Conservation (phyloP, 2,797 vertebrate species). For the Streptopelia turtur region DNA sequence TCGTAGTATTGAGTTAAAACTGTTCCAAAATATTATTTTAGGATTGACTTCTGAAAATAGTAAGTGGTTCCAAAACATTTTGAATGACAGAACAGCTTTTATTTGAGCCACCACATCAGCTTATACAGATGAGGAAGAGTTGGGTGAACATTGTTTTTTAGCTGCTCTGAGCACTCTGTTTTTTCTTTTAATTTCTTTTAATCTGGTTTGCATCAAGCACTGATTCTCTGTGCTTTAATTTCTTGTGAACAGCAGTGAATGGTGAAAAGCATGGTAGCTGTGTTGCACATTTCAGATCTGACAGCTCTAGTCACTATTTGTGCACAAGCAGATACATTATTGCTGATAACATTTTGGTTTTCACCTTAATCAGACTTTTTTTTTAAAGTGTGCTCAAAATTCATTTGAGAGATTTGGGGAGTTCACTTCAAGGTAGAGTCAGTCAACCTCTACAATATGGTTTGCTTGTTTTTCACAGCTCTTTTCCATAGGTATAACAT, state of each 20-base stretch:
- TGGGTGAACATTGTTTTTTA: not conserved
- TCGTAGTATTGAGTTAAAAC: not conserved
- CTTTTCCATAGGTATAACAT: not conserved
- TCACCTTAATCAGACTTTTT: not conserved
- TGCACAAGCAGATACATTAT: not conserved
- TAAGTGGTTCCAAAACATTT: not conserved
- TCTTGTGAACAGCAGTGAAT: not conserved
- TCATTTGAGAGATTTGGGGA: not conserved
- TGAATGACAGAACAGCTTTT: not conserved
- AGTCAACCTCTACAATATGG: not conserved
- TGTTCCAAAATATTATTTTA: not conserved
- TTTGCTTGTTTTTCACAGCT: not conserved
- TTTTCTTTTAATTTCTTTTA: not conserved
- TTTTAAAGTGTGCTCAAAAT: not conserved
- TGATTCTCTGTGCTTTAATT: not conserved
- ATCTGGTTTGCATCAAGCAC: not conserved
- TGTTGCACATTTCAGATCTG: not conserved
- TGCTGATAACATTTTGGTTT: not conserved
- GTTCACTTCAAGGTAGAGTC: not conserved
- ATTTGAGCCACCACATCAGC: not conserved
- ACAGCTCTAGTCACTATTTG: not conserved
- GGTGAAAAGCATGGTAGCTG: not conserved
- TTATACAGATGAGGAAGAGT: not conserved
- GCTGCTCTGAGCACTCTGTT: not conserved
- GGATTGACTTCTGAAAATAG: not conserved